Conservation (phyloP, 2,888 invertebrate genomes). For the Acleris emargana region DNA sequence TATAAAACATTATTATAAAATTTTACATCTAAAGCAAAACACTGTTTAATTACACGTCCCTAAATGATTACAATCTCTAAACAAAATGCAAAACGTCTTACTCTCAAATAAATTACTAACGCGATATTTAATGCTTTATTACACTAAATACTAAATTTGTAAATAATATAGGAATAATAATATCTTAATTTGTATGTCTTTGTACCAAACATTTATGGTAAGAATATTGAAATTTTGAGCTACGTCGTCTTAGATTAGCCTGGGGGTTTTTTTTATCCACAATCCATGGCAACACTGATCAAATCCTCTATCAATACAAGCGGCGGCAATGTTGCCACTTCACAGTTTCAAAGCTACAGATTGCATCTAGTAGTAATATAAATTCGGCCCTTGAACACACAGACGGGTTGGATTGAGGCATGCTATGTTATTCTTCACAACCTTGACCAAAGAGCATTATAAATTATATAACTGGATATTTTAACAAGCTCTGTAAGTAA, state of each 20-base stretch:
- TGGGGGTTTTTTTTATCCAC: neutral
- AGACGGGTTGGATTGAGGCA: too few species aligned
- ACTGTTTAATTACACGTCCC: conserved; percentile 63
- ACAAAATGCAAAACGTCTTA: conserved; percentile 74
- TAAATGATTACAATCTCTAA: conserved; percentile 67
- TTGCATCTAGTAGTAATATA: too few species aligned
- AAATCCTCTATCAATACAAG: too few species aligned
- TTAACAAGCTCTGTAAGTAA: too few species aligned
- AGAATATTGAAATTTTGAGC: conserved; percentile 60
- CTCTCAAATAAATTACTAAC: conserved; percentile 75
- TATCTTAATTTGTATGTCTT: conserved; percentile 80
- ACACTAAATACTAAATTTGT: conserved; percentile 67
- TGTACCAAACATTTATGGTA: conserved; percentile 76
- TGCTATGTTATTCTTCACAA: too few species aligned
- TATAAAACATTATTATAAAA: conserved; percentile 43
- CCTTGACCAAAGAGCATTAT: too few species aligned
- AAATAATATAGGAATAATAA: conserved; percentile 69
- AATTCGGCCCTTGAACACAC: too few species aligned
- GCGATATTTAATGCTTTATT: conserved; percentile 52
- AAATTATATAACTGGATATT: too few species aligned
- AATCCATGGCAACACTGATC: conserved; percentile 1
- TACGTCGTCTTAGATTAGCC: conserved; percentile 50
- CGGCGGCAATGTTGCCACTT: too few species aligned
- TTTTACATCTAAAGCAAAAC: conserved; percentile 63
- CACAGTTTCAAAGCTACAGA: too few species aligned